Evolutionary conservation across 30 jellyfish, hydroid and myxozoan genomes (phyloP).

Genomic region (Clytia hemisphaerica): DNA sequence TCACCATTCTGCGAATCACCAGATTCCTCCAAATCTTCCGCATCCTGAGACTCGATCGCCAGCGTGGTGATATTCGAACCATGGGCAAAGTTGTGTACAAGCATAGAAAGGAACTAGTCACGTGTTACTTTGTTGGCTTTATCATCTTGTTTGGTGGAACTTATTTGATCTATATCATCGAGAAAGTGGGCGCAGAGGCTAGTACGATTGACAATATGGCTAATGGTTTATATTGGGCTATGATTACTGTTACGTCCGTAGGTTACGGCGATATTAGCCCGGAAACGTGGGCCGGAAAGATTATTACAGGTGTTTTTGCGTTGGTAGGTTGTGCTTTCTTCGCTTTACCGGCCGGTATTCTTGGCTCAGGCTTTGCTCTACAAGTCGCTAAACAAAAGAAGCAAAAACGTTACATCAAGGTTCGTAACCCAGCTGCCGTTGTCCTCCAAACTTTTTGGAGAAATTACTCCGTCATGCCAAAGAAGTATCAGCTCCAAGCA

Average conservation of each 20-base stretch:
- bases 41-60: slow-evolving; percentile 72
- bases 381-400: slow-evolving; percentile 16
- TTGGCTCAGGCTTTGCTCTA: slow-evolving; percentile 27
- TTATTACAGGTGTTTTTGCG: slow-evolving; percentile 15
- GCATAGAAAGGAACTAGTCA: slow-evolving; percentile 68
- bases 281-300: slow-evolving; percentile 24
- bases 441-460: slow-evolving; percentile 19
- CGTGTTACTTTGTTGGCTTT: slow-evolving; percentile 85
- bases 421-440: slow-evolving; percentile 20
- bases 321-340: slow-evolving; percentile 28
- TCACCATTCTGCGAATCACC: slow-evolving; percentile 6
- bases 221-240: slow-evolving; percentile 89
- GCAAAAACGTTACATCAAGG: slow-evolving; percentile 1
- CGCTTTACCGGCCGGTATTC: slow-evolving; percentile 30
- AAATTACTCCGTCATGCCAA: neutral
- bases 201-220: slow-evolving; percentile 57
- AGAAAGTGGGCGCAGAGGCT: slow-evolving; percentile 48
- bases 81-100: slow-evolving; percentile 50
- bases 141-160: slow-evolving; percentile 57
- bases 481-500: neutral
- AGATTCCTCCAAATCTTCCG: slow-evolving; percentile 49
- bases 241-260: slow-evolving; percentile 45
- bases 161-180: slow-evolving; percentile 41
- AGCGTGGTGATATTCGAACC: slow-evolving; percentile 63
- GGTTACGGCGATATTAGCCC: slow-evolving; percentile 28